These are phyloP conservation scores for Polyploca ridens DNA, from an alignment of 2,888 invertebrate genomes.

Conservation along the genomic window DNA sequence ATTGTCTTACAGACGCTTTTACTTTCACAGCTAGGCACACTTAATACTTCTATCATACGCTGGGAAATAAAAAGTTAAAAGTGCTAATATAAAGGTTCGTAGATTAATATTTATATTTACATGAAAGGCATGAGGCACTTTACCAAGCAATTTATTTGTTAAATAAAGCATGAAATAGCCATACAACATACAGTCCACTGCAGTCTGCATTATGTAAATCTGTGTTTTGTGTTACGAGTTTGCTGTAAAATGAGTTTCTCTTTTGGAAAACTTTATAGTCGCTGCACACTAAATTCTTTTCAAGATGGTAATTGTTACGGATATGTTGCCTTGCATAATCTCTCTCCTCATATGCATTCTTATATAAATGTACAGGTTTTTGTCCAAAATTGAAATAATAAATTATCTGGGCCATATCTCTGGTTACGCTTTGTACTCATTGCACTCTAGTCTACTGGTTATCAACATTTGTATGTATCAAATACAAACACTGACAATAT, in stretches of 20 bases:
- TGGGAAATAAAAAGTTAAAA: too few relatives aligned
- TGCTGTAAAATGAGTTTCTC: constrained; percentile 37
- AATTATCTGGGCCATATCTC: not conserved
- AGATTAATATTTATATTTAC: constrained; percentile 13
- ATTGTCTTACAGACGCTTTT: not conserved
- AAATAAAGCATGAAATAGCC: constrained; percentile 29
- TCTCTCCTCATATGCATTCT: not conserved
- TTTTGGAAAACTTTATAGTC: constrained; percentile 24
- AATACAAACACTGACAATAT: constrained; percentile 21
- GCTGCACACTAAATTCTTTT: constrained; percentile 10
- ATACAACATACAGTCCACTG: constrained; percentile 35
- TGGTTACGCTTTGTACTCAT: not conserved
- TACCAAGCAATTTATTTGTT: constrained; percentile 26
- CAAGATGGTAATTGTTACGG: too few relatives aligned
- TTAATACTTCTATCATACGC: too few relatives aligned
- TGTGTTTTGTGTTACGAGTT: constrained; percentile 25
- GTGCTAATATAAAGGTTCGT: not conserved
- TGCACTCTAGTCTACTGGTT: constrained; percentile 13
- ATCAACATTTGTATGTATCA: constrained; percentile 25
- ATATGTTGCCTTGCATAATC: not conserved
- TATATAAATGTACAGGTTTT: not conserved
- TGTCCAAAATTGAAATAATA: not conserved
- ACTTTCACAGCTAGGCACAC: too few relatives aligned
- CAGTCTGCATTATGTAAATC: constrained; percentile 57
- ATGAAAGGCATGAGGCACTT: constrained; percentile 18